phyloP scores from a whole-genome alignment of 2,113 vertebrate species.

The Carlito syrichta region DNA sequence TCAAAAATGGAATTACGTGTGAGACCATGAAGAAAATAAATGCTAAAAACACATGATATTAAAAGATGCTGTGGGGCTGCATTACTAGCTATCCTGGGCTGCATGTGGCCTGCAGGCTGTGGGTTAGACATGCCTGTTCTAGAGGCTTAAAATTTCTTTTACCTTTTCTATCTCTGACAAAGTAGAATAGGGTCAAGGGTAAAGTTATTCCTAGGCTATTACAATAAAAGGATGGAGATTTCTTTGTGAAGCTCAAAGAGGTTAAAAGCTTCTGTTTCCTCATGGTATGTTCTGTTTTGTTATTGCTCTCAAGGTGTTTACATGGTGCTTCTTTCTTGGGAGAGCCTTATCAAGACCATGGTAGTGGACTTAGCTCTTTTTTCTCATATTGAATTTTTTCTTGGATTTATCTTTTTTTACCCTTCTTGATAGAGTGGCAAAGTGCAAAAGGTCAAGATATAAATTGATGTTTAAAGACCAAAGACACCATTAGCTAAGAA shows the following conservation, averaged over 20 bases:
- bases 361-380: not conserved
- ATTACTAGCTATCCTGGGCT: too few relatives aligned
- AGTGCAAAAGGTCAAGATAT: not conserved
- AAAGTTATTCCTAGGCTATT: not conserved
- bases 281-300: not conserved
- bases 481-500: not conserved
- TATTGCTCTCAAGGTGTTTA: not conserved
- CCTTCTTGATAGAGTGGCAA: not conserved
- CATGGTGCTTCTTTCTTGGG: not conserved
- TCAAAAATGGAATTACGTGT: too few relatives aligned
- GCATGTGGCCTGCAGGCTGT: too few relatives aligned
- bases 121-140: too few relatives aligned
- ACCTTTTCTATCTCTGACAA: not conserved
- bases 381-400: not conserved
- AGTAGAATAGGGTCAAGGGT: not conserved
- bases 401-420: not conserved
- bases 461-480: not conserved
- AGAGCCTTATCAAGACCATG: not conserved
- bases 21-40: too few relatives aligned
- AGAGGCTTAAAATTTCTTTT: not conserved
- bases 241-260: not conserved
- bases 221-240: not conserved
- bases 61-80: too few relatives aligned
- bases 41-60: too few relatives aligned
- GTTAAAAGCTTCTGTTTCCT: not conserved